These are phyloP conservation scores for Pimephales promelas DNA, from an alignment of 2,113 vertebrate genomes.

Conservation along the genomic window DNA sequence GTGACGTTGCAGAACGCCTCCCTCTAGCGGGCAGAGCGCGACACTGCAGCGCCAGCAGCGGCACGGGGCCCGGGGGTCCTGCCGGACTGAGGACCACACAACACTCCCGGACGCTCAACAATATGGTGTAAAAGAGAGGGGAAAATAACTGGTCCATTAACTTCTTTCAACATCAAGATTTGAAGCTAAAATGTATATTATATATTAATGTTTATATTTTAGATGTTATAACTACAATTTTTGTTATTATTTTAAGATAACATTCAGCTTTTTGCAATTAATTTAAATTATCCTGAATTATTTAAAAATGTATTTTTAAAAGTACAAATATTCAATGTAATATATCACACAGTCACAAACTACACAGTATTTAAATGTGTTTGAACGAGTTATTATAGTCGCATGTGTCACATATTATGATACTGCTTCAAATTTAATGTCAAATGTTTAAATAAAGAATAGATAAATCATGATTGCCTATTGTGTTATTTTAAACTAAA, in stretches of 20 bases:
- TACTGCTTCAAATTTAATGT: background rate
- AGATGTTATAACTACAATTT: no score
- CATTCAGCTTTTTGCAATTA: no score
- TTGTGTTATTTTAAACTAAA: background rate
- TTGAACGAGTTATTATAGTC: background rate
- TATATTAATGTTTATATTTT: no score
- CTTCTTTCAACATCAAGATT: no score
- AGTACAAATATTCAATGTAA: no score
- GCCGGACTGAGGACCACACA: slow-evolving; percentile 70
- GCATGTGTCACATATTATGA: background rate
- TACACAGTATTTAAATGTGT: background rate
- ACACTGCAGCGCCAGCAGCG: slow-evolving; percentile 57
- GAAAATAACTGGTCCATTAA: background rate
- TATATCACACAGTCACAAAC: background rate
- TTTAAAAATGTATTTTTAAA: no score
- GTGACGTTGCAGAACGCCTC: slow-evolving; percentile 60
- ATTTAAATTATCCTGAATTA: no score
- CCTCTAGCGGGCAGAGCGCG: slow-evolving; percentile 65
- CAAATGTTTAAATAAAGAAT: background rate
- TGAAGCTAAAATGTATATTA: no score
- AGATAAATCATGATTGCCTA: no score
- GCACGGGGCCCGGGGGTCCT: slow-evolving; percentile 75
- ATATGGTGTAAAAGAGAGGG: background rate
- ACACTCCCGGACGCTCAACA: background rate
- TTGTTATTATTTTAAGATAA: no score